Percentiles rank a stretch among this genome's conserved stretches.
Evolutionary conservation across 2,888 invertebrate genomes (phyloP).

Genomic region (Crematogaster levior): DNA sequence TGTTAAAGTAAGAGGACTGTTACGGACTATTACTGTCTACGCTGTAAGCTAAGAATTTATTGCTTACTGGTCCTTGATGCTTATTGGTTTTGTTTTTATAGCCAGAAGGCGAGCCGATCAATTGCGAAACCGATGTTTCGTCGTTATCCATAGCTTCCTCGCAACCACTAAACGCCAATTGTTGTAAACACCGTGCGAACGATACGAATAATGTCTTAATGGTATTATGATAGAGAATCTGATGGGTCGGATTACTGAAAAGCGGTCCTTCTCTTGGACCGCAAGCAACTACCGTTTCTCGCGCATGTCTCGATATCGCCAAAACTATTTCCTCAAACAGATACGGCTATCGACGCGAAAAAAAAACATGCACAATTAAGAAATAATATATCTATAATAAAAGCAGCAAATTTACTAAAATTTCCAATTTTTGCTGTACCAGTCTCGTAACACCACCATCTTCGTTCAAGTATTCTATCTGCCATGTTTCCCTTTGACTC

Average conservation of each 20-base stretch:
- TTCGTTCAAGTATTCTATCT: slow-evolving; percentile 93
- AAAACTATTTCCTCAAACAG: slow-evolving; percentile 91
- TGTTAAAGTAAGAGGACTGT: neutral
- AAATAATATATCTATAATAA: neutral
- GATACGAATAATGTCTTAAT: slow-evolving; percentile 82
- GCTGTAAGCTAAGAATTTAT: neutral
- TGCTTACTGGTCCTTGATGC: slow-evolving; percentile 81
- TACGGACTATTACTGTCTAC: no score
- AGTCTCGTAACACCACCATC: slow-evolving; percentile 94
- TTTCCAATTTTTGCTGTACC: slow-evolving; percentile 85
- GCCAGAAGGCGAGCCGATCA: slow-evolving; percentile 88
- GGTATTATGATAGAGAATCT: slow-evolving; percentile 80
- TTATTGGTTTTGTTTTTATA: slow-evolving; percentile 81
- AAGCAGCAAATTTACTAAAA: neutral
- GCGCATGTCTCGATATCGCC: slow-evolving; percentile 90
- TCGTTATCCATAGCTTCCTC: slow-evolving; percentile 88
- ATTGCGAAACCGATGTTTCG: slow-evolving; percentile 88
- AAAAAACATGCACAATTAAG: neutral
- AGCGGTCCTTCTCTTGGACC: slow-evolving; percentile 89
- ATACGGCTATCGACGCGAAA: slow-evolving; percentile 87
- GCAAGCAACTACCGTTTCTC: slow-evolving; percentile 90
- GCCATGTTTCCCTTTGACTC: slow-evolving; percentile 93
- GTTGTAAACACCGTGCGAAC: slow-evolving; percentile 89
- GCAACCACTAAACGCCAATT: slow-evolving; percentile 90
- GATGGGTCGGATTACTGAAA: slow-evolving; percentile 86